Conservation (phyloP, 2,113 vertebrate genomes). For the Bufo bufo region DNA sequence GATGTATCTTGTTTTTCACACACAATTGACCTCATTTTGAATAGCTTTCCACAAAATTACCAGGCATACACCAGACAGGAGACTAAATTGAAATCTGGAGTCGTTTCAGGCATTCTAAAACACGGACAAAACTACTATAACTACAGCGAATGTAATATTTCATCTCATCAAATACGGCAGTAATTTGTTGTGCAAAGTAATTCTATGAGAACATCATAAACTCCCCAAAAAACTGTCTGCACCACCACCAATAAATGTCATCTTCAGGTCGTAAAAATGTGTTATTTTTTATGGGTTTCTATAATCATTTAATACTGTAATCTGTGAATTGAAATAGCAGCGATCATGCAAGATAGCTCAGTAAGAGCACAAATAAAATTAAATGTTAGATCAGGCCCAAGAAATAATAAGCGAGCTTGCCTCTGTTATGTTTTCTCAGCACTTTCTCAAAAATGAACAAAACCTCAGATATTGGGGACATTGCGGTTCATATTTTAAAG, state of each 20-base stretch:
- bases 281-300: slow-evolving; percentile 35
- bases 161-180: slow-evolving; percentile 45
- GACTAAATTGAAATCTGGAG: slow-evolving; percentile 45
- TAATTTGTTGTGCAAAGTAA: slow-evolving; percentile 48
- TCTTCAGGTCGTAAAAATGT: slow-evolving; percentile 29
- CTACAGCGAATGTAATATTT: slow-evolving; percentile 33
- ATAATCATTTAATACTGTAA: slow-evolving; percentile 38
- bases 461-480: not conserved
- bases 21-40: slow-evolving; percentile 56
- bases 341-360: slow-evolving; percentile 35
- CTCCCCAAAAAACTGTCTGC: slow-evolving; percentile 15
- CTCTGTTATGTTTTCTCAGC: slow-evolving; percentile 7
- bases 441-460: not conserved
- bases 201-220: slow-evolving; percentile 41
- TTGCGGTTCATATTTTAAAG: not conserved
- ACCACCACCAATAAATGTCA: not conserved
- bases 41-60: slow-evolving; percentile 49
- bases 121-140: slow-evolving; percentile 19
- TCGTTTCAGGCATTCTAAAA: slow-evolving; percentile 39
- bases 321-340: slow-evolving; percentile 30
- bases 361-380: slow-evolving; percentile 30
- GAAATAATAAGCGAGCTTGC: not conserved
- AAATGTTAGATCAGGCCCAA: not conserved
- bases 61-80: slow-evolving; percentile 38
- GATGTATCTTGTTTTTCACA: slow-evolving; percentile 57